phyloP scores from a whole-genome alignment of 2,797 vertebrate genomes.

The Lophius americanus region DNA sequence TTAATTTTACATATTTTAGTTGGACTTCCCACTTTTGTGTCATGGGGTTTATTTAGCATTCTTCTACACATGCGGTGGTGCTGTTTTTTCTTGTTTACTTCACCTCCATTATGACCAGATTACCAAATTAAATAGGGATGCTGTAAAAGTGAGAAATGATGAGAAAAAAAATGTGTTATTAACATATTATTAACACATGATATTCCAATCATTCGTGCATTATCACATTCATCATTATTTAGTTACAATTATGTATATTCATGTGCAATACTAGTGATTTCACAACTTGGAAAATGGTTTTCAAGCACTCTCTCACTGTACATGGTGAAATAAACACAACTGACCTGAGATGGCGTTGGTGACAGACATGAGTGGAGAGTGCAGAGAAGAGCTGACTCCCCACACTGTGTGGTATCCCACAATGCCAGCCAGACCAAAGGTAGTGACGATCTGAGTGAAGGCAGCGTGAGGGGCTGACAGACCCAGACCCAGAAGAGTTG shows the following conservation, averaged over 20 bases:
- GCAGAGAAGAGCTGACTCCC: slow-evolving; percentile 85
- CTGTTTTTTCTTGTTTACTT: neutral
- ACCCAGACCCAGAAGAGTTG: slow-evolving; percentile 78
- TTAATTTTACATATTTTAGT: neutral
- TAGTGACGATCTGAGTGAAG: slow-evolving; percentile 86
- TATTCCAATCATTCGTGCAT: no score
- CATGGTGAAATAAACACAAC: slow-evolving; percentile 16
- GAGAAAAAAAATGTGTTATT: neutral
- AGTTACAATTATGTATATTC: neutral
- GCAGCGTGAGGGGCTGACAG: slow-evolving; percentile 81
- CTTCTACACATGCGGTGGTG: neutral
- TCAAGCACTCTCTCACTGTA: no score
- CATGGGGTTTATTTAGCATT: neutral
- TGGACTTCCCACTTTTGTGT: neutral
- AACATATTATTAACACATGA: no score
- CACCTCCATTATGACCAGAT: neutral
- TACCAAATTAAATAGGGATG: neutral
- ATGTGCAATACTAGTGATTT: neutral
- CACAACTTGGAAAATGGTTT: neutral
- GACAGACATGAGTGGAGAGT: slow-evolving; percentile 87
- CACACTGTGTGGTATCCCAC: slow-evolving; percentile 85
- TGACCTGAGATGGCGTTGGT: slow-evolving; percentile 89
- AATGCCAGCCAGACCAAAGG: slow-evolving; percentile 84
- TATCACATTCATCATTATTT: no score
- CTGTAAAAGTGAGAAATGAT: neutral